phyloP scores from a whole-genome alignment of 30 jellyfish, hydroid and myxozoan species.

The Nemopilema nomurai region DNA sequence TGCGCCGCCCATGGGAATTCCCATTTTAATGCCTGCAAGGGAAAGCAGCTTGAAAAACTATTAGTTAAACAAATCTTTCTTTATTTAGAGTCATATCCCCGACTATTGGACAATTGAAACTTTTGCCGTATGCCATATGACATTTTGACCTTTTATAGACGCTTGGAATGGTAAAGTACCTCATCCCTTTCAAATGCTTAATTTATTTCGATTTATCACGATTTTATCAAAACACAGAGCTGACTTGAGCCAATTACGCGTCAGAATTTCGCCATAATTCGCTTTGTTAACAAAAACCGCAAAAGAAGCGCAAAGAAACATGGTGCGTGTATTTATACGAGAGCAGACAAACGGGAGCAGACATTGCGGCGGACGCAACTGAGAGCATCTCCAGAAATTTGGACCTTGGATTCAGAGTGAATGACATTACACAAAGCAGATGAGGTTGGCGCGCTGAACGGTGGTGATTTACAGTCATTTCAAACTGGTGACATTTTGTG shows the following conservation, averaged over 20 bases:
- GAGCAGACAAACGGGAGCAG: slow-evolving; percentile 57
- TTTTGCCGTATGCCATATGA: slow-evolving; percentile 19
- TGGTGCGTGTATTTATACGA: slow-evolving; percentile 58
- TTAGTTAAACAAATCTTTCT: background rate
- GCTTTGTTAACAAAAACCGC: slow-evolving; percentile 65
- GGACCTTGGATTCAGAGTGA: slow-evolving; percentile 46
- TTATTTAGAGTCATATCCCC: background rate
- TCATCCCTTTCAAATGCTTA: slow-evolving; percentile 50
- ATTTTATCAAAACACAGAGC: slow-evolving; percentile 58
- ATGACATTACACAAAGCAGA: slow-evolving; percentile 20
- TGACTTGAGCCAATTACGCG: slow-evolving; percentile 70
- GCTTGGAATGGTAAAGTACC: slow-evolving; percentile 40
- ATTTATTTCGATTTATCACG: slow-evolving; percentile 69
- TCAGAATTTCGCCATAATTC: slow-evolving; percentile 45
- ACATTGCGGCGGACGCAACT: slow-evolving; percentile 40
- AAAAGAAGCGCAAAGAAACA: slow-evolving; percentile 58
- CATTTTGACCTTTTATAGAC: slow-evolving; percentile 56
- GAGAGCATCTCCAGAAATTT: slow-evolving; percentile 17
- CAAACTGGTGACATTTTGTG: slow-evolving; percentile 44
- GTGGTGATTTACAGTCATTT: slow-evolving; percentile 35
- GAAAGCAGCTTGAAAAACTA: slow-evolving; percentile 1
- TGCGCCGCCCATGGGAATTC: slow-evolving; percentile 2
- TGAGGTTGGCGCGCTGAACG: slow-evolving; percentile 26
- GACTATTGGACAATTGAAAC: background rate
- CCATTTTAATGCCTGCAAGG: background rate